phyloP scores from a whole-genome alignment of 2,797 vertebrate species.

The Psittacula echo region DNA sequence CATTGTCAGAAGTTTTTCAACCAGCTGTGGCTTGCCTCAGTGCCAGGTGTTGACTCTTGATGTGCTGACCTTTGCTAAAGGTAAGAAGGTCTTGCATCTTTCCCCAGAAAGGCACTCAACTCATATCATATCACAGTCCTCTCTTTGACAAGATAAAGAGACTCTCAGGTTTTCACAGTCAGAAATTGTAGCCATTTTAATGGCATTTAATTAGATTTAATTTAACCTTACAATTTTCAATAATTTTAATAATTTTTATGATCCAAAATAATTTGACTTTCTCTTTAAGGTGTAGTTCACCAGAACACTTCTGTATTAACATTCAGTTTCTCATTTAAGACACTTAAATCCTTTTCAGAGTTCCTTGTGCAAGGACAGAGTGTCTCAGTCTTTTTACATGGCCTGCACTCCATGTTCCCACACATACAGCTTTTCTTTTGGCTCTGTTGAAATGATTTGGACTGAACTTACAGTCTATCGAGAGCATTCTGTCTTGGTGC shows the following conservation, averaged over 20 bases:
- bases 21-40: not conserved
- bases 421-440: not conserved
- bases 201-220: not conserved
- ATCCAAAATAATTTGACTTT: not conserved
- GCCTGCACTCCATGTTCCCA: not conserved
- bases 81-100: not conserved
- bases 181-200: not conserved
- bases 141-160: not conserved
- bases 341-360: not conserved
- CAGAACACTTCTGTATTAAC: not conserved
- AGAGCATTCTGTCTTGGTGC: not conserved
- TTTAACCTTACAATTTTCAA: not conserved
- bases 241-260: not conserved
- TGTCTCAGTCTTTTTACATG: not conserved
- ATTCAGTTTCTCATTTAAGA: not conserved
- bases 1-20: not conserved
- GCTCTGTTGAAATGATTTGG: not conserved
- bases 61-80: not conserved
- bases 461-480: not conserved
- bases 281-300: not conserved
- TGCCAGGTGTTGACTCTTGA: not conserved
- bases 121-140: not conserved
- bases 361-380: not conserved
- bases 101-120: not conserved
- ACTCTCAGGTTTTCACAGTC: not conserved